phyloP scores from a whole-genome alignment of 2,888 invertebrate species.

The Trissolcus brochymenae region DNA sequence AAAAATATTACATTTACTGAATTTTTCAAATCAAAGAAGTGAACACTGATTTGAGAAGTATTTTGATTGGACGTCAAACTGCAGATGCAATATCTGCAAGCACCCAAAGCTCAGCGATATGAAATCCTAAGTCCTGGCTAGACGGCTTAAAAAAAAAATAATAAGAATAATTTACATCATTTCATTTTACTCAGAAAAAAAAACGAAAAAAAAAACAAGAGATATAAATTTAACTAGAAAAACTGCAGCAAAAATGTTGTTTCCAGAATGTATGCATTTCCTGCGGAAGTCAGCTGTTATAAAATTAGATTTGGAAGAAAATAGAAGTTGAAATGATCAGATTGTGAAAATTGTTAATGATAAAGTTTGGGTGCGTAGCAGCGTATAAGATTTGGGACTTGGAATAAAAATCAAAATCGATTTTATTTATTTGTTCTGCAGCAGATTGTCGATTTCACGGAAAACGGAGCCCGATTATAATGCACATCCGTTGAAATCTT shows the following conservation, averaged over 20 bases:
- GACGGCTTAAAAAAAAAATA: conserved; percentile 27
- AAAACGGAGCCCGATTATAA: conserved; percentile 20
- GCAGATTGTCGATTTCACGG: conserved; percentile 14
- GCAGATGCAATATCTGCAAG: conserved; percentile 63
- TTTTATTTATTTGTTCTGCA: neutral
- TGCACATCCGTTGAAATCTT: conserved; percentile 48
- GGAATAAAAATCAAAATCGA: neutral
- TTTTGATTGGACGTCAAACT: conserved; percentile 25
- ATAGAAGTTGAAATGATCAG: neutral
- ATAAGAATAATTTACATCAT: neutral
- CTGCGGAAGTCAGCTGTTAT: neutral
- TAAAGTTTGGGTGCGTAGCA: too few relatives aligned
- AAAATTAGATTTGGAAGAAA: neutral
- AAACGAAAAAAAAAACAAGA: neutral
- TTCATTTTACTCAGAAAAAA: conserved; percentile 1
- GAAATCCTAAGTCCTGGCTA: conserved; percentile 63
- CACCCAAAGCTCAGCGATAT: conserved; percentile 63
- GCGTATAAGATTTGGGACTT: neutral
- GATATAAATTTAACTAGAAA: neutral
- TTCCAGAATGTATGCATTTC: too few relatives aligned
- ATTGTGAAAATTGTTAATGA: too few relatives aligned
- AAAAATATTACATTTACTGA: neutral
- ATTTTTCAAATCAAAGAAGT: conserved; percentile 9
- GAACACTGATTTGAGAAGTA: conserved; percentile 13
- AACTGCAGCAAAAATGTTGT: neutral